Conservation (phyloP, 2,888 invertebrate species). For the Hypselothyrea guttata region DNA sequence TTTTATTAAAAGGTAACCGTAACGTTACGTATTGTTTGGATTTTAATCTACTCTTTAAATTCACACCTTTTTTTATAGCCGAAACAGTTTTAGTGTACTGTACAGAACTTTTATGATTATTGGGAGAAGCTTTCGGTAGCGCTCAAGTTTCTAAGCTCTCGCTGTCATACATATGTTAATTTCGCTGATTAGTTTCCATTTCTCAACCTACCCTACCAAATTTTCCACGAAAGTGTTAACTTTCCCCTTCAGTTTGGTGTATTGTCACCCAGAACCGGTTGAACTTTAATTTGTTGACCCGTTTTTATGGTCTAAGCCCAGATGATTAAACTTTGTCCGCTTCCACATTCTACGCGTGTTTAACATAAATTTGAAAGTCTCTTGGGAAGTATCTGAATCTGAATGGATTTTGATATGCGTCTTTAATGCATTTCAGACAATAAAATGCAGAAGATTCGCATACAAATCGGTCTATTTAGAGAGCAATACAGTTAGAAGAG, state of each 20-base stretch:
- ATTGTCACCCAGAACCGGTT: slow-evolving; percentile 38
- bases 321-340: slow-evolving; percentile 28
- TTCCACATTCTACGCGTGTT: slow-evolving; percentile 39
- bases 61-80: not conserved
- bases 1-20: too few species aligned
- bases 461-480: slow-evolving; percentile 23
- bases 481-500: slow-evolving; percentile 32
- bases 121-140: not conserved
- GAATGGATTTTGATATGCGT: too few species aligned
- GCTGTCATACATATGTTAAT: slow-evolving; percentile 1
- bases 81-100: too few species aligned
- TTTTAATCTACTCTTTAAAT: not conserved
- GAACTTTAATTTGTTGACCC: slow-evolving; percentile 2
- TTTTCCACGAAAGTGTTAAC: slow-evolving; percentile 32
- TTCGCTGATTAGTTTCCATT: slow-evolving; percentile 8
- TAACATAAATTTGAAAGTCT: slow-evolving; percentile 47
- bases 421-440: slow-evolving; percentile 27
- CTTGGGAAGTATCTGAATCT: slow-evolving; percentile 7
- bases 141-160: too few species aligned
- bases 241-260: slow-evolving; percentile 43
- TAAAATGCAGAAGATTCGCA: slow-evolving; percentile 1
- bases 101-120: not conserved
- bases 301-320: slow-evolving; percentile 10
- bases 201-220: slow-evolving; percentile 56
- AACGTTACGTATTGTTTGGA: not conserved